Conservation (phyloP, 2,113 vertebrate species). For the Hiodon alosoides region DNA sequence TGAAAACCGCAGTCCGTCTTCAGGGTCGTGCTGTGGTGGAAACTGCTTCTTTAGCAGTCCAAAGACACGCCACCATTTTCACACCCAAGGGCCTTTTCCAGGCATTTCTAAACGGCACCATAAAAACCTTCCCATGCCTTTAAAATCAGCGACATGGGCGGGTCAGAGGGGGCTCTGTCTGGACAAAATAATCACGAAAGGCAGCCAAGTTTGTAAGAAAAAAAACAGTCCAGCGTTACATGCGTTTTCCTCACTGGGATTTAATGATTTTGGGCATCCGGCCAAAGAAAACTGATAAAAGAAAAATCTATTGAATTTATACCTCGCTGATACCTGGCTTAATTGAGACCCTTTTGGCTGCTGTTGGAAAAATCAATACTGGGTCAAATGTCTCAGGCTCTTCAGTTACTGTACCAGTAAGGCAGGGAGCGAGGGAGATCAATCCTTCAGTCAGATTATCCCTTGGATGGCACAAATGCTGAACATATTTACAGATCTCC, state of each 20-base stretch:
- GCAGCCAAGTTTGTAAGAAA: background rate
- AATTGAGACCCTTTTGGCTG: background rate
- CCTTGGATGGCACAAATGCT: no score
- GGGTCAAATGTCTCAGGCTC: background rate
- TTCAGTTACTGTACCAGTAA: background rate
- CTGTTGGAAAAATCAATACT: background rate
- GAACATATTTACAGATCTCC: no score
- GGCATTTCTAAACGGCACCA: no score
- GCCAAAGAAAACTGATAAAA: background rate
- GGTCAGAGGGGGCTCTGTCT: no score
- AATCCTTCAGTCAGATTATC: background rate
- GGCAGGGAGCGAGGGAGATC: background rate
- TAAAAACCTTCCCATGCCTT: no score
- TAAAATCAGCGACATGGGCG: no score
- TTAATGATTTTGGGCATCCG: background rate
- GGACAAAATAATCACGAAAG: background rate
- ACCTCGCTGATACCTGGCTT: background rate
- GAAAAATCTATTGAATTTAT: background rate
- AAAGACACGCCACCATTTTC: no score
- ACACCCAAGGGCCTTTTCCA: no score
- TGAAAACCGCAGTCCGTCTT: no score
- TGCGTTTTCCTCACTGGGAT: background rate
- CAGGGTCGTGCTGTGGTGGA: no score
- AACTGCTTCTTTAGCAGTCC: no score
- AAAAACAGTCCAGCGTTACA: background rate